These are phyloP conservation scores for Drosophila sturtevanti DNA, from an alignment of 1,140 invertebrate genomes.

Conservation along the genomic window DNA sequence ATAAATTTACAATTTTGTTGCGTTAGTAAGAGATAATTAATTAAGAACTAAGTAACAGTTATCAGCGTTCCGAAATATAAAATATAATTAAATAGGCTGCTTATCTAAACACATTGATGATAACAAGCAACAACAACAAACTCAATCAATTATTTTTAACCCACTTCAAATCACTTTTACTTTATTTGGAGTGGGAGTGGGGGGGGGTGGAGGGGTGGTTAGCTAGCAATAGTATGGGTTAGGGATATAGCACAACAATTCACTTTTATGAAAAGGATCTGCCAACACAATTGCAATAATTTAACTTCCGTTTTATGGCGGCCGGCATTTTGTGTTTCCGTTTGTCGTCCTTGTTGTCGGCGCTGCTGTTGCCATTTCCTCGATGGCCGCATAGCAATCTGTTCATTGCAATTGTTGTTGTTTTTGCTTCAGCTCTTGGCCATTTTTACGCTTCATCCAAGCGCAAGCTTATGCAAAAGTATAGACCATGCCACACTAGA, in stretches of 20 bases:
- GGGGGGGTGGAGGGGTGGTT: background rate
- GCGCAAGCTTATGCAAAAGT: conserved; percentile 29
- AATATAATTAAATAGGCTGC: background rate
- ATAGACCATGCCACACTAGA: conserved; percentile 8
- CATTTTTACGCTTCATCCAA: conserved; percentile 38
- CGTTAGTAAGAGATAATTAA: background rate
- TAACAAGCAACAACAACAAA: background rate
- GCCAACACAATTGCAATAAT: conserved; percentile 74
- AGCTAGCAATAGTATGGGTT: background rate
- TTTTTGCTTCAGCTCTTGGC: conserved; percentile 13
- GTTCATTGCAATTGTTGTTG: conserved; percentile 38
- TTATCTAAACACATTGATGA: background rate
- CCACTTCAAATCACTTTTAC: background rate
- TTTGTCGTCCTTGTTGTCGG: conserved; percentile 45
- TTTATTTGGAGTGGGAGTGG: background rate
- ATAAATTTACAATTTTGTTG: background rate
- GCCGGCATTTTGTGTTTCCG: conserved; percentile 76
- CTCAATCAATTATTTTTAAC: background rate
- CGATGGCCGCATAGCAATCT: conserved; percentile 54
- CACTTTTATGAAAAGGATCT: conserved; percentile 69
- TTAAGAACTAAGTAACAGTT: background rate
- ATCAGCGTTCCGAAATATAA: background rate
- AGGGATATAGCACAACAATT: conserved; percentile 28
- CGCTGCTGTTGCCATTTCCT: conserved; percentile 49
- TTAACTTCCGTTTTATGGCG: conserved; percentile 76